These are phyloP conservation scores for Pollenia griseotomentosa DNA, from an alignment of 2,888 invertebrate species.

Conservation along the genomic window DNA sequence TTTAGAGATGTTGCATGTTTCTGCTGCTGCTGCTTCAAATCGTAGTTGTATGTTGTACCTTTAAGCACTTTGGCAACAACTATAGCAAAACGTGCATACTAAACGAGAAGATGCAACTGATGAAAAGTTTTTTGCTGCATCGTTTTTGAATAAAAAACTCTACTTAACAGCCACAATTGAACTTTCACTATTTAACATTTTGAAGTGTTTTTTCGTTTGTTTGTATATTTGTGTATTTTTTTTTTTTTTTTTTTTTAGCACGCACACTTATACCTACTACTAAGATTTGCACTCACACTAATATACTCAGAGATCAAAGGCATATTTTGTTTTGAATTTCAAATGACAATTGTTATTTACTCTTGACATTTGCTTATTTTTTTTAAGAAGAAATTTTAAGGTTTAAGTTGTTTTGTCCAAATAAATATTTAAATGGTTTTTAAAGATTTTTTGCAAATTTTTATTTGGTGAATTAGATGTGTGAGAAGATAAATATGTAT, in stretches of 20 bases:
- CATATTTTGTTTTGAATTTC: constrained; percentile 31
- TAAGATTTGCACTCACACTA: neutral
- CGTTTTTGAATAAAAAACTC: constrained; percentile 49
- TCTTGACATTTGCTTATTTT: constrained; percentile 30
- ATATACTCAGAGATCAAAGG: constrained; percentile 1
- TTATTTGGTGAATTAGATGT: no score
- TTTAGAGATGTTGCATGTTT: neutral
- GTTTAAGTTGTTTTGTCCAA: neutral
- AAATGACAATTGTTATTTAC: constrained; percentile 27
- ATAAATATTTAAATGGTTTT: no score
- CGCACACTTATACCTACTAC: constrained; percentile 20
- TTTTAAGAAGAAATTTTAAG: constrained; percentile 6
- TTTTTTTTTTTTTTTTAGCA: constrained; percentile 1
- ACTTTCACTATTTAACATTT: constrained; percentile 70
- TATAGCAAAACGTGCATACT: constrained; percentile 45
- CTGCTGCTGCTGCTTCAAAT: neutral
- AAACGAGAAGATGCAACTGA: constrained; percentile 65
- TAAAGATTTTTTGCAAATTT: no score
- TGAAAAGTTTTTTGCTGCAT: constrained; percentile 24
- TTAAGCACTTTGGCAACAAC: constrained; percentile 16
- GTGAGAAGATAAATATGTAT: no score
- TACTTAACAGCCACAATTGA: constrained; percentile 64
- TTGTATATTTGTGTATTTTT: neutral
- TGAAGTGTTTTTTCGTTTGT: constrained; percentile 7
- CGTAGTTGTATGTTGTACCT: constrained; percentile 26